These are phyloP conservation scores for Diplodus puntazzo DNA, from an alignment of 2,797 vertebrate genomes.

Conservation along the genomic window DNA sequence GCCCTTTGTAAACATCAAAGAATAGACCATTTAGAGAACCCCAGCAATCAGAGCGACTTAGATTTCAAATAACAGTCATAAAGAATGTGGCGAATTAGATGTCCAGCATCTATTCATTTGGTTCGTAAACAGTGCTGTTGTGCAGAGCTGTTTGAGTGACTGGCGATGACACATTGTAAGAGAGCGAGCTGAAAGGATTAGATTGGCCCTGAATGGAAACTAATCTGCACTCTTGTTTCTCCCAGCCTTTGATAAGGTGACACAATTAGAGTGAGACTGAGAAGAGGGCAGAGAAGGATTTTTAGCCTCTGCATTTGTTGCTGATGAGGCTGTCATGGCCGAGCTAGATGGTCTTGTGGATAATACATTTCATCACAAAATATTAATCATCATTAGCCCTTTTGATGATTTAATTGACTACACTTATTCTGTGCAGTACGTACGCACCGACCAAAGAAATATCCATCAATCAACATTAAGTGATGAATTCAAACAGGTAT, in stretches of 20 bases:
- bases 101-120: constrained; percentile 68
- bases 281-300: constrained; percentile 43
- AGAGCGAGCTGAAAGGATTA: constrained; percentile 74
- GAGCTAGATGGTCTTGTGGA: constrained; percentile 23
- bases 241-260: constrained; percentile 75
- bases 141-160: constrained; percentile 64
- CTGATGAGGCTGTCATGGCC: constrained; percentile 47
- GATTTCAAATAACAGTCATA: constrained; percentile 57
- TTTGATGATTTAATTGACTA: constrained; percentile 33
- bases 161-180: constrained; percentile 61
- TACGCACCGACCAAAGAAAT: not conserved
- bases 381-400: constrained; percentile 16
- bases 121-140: constrained; percentile 66
- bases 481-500: not conserved
- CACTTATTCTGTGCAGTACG: constrained; percentile 3
- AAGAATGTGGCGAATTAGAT: constrained; percentile 61
- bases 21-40: constrained; percentile 53
- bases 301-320: constrained; percentile 36
- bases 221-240: constrained; percentile 79
- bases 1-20: constrained; percentile 61
- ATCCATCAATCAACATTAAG: constrained; percentile 10
- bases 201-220: constrained; percentile 76
- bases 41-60: constrained; percentile 55
- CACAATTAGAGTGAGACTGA: constrained; percentile 68
- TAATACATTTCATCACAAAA: constrained; percentile 34